Base-by-base conservation (phyloP, 1,140 invertebrate genomes). In the Zeugodacus cucurbitae region DNA sequence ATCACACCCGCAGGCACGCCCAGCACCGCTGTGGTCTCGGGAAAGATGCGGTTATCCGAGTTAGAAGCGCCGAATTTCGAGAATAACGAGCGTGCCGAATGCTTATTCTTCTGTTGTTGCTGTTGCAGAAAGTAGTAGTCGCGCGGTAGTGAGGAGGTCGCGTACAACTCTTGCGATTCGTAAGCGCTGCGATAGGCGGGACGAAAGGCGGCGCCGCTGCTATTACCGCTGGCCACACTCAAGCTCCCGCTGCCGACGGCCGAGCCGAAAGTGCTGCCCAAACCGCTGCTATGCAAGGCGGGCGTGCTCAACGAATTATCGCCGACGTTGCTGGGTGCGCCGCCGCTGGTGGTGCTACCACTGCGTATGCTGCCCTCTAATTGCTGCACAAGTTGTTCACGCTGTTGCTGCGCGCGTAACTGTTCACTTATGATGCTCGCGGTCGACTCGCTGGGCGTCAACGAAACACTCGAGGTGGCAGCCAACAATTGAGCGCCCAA, bases 111-210 rank as follows among this genome's bases (percentile, higher is more conserved):
- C 20, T 92, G 88, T 82, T 93, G 91, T 88, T 93, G 92, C 87
- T 93, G 92, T 78, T 93, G 92, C 88, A 93, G 88, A 74, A 92
- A 93, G 74, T 93, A 93, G 48, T 90, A 93, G 85, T 93, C 92
- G 14, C 92, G 90, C 10, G 92, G 92, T 87, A 93, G 88, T 41
- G 92, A 93, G 3, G 92, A 93, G 7, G 92, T 93, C 70, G 91
- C 91, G 90, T 93, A 91, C 90, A 92, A 62, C 37, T 88, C 74
- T 78, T 89, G 88, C 8, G 82, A 58, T 41, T 89, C 87, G 74
- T 85, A 89, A 17, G 87, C 70, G 44, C 87, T 89, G n/a, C 57
- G 88, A 85, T 89, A 78, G 78, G 88, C 88, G 22, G 88, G 87
- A 10, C 88, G 87, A 78, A 89, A 87, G 3, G 67, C 88, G 44